Evolutionary conservation across 2,113 vertebrate species (phyloP), one percentile per base, ranked within the genome.

Genomic region (Tylochromis polylepis): DNA sequence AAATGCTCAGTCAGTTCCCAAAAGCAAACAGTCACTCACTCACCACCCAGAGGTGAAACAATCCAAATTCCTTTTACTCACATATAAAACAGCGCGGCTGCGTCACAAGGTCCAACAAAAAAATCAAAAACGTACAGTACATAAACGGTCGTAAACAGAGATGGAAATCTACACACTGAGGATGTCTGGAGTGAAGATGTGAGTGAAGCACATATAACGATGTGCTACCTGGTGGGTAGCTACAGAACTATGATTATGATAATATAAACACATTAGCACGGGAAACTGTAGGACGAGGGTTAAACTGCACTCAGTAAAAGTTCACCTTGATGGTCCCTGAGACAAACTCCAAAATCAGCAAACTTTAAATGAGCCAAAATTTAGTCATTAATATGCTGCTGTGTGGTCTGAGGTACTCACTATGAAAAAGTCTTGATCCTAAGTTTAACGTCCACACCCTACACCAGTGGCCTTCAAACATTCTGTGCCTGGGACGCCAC

Each of bases 11-110:
- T 70, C 3, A 16, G 38, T 43, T 70, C 65, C 65, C 14, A 43
- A 70, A 27, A 4, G 38, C 38, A 70, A 27, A 70, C 14, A 10
- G 38, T 43, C n/a, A 27, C 65, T 70, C 38, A 38, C 2, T 70
- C 38, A 70, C 65, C 38, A 1, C n/a, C 14, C n/a, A 10, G 38
- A 43, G 0, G 38, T 70, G 22, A 67, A 67, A 15, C 62, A 0
- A 41, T 41, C 20, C 20, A 5, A 67, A 43, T 27, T 70, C n/a
- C 38, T 43, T 16, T 43, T 4, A 70, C 38, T 6, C 38, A 43
- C 43, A 70, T 46, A 8, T 12, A 43, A 70, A 70, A 43, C 8
- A 43, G 38, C 0, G 0, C n/a, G 0, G 2, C 36, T 70, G 36
- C 36, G 43, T 70, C 65, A 70, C 36, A 0, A 16, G 36, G 3